phyloP scores from a whole-genome alignment of 2,888 invertebrate genomes.

The Trilocha varians region DNA sequence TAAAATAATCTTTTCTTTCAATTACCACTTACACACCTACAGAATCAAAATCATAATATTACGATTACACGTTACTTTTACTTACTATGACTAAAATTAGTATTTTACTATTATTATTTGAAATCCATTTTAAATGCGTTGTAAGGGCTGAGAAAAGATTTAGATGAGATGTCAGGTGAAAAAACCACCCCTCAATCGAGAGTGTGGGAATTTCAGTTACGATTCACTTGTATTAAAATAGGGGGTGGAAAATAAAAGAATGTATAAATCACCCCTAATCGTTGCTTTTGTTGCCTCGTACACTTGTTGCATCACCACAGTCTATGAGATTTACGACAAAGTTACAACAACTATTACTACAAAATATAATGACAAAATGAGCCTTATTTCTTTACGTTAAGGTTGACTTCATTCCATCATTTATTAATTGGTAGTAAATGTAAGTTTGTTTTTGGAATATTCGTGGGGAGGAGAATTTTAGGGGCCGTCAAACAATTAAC shows the following conservation, averaged over 20 bases:
- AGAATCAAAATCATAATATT: too few relatives aligned
- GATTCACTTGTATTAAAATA: constrained; percentile 38
- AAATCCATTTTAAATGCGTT: not conserved
- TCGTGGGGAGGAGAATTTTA: constrained; percentile 49
- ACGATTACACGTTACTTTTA: too few relatives aligned
- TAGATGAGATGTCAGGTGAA: not conserved
- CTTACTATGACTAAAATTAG: not conserved
- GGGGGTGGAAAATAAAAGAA: constrained; percentile 65
- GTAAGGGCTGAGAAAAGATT: not conserved
- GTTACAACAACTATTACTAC: constrained; percentile 5
- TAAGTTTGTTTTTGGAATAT: constrained; percentile 21
- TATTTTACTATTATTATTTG: not conserved
- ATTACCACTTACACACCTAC: too few relatives aligned
- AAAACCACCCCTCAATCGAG: constrained; percentile 17
- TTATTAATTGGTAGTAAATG: not conserved
- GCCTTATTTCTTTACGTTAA: constrained; percentile 14
- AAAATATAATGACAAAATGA: not conserved
- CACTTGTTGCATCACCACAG: constrained; percentile 65
- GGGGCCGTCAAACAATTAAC: constrained; percentile 65
- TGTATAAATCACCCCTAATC: constrained; percentile 70
- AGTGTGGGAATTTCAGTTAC: constrained; percentile 71
- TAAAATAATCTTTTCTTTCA: too few relatives aligned
- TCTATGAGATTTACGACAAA: constrained; percentile 27
- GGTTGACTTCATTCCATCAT: constrained; percentile 3
- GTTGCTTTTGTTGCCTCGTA: constrained; percentile 50